Base-by-base conservation (phyloP, 2,888 invertebrate genomes). In the Pasiphila rectangulata region DNA sequence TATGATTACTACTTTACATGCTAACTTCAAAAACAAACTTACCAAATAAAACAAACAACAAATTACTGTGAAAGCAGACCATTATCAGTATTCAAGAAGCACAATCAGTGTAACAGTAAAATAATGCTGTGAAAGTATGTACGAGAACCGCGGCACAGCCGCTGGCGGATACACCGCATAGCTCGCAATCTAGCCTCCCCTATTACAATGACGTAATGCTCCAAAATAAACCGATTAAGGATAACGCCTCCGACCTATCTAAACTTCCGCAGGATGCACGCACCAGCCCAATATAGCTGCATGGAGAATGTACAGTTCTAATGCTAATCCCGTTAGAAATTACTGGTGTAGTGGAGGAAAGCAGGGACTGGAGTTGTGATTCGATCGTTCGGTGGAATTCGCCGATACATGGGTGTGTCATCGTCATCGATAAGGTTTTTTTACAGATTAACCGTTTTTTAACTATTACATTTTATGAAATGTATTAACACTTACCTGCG, bases 211-310 rank as follows among this genome's bases (percentile, higher is more conserved):
- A 89, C 88, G 89, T 89, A 88, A 89, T 88, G 79, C 63, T 79
- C 85, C 79, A 86, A 87, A 88, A 87, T 88, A 87, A 84, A 84
- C 83, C 76, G 71, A 82, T 72, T 79, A 84, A 64, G 84, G 83
- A 79, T 79, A 79, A 77, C 70, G 62, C 59, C 59, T 54, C 49
- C 24, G 43, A 48, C 48, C 61, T 58, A 70, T 66, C 63, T 71
- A 65, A 61, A 72, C 64, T 67, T 74, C 69, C 69, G 67, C 57
- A 60, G 57, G 25, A 56, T 36, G 37, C 34, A 42, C 39, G 35
- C 50, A 46, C 17, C 13, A 24, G 32, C 39, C 19, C 5, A 23
- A 16, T 46, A 36, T 36, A 40, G 19, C 24, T 13, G 23, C 15
- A 19, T 4, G n/a, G 16, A 17, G 7, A 24, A 42, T 16, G 35